Percentiles rank a stretch among this genome's conserved stretches.
Evolutionary conservation across 2,797 vertebrate genomes (phyloP).

Genomic region (Eospalax fontanierii): DNA sequence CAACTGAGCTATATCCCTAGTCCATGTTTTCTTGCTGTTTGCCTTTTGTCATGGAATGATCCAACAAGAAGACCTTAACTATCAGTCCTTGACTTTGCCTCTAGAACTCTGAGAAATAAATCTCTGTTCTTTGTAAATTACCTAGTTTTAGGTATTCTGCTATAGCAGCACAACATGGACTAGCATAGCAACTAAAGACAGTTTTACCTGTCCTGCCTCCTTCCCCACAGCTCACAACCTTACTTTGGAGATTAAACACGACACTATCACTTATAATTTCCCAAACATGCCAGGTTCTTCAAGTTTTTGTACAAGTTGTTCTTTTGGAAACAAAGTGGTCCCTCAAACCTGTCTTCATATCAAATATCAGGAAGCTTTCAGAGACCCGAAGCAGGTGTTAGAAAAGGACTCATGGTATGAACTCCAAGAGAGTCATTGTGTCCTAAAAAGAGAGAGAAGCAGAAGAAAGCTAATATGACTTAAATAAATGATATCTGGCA

Average conservation of each 20-base stretch:
- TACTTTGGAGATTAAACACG: slow-evolving; percentile 20
- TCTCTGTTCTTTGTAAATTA: neutral
- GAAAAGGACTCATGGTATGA: neutral
- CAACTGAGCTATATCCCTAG: neutral
- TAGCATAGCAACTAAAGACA: neutral
- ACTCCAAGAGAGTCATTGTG: neutral
- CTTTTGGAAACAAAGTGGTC: slow-evolving; percentile 52
- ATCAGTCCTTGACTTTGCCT: neutral
- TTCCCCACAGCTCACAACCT: neutral
- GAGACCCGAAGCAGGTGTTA: slow-evolving; percentile 23
- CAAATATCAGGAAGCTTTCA: slow-evolving; percentile 23
- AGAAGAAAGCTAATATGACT: neutral
- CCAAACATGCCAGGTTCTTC: neutral
- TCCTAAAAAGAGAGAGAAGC: neutral
- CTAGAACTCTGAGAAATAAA: neutral
- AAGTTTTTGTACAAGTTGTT: neutral
- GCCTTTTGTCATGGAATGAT: neutral
- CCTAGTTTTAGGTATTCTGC: neutral
- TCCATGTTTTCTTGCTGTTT: neutral
- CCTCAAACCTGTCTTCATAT: slow-evolving; percentile 5
- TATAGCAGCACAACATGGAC: neutral
- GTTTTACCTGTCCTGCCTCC: neutral
- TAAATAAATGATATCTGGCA: slow-evolving; percentile 54
- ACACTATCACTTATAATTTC: slow-evolving; percentile 1
- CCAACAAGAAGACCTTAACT: neutral